These are phyloP conservation scores for Morphnarchus princeps DNA, from an alignment of 2,113 vertebrate species.

Conservation along the genomic window DNA sequence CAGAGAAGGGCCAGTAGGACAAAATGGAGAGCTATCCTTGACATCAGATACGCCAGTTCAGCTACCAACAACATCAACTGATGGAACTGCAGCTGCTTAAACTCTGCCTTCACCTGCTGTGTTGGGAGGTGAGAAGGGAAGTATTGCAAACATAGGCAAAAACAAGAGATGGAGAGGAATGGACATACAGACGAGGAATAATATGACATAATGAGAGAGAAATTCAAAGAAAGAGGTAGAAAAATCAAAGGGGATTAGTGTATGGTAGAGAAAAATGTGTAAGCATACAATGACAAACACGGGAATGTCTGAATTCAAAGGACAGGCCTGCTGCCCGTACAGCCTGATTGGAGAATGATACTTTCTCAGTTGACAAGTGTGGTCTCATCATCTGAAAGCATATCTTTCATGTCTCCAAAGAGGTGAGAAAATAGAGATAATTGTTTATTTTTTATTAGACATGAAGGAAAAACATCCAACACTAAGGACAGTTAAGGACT, in stretches of 20 bases:
- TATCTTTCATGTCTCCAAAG: not conserved
- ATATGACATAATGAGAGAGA: not conserved
- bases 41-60: not conserved
- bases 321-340: not conserved
- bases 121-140: not conserved
- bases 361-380: not conserved
- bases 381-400: not conserved
- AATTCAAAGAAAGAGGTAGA: not conserved
- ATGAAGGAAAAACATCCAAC: not conserved
- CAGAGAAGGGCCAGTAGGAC: conserved; percentile 7
- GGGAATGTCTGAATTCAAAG: not conserved
- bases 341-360: not conserved
- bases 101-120: not conserved
- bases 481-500: not conserved
- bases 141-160: not conserved
- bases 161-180: not conserved
- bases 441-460: not conserved
- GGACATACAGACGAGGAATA: not conserved
- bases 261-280: not conserved
- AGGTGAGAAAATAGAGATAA: not conserved
- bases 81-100: not conserved
- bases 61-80: not conserved
- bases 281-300: not conserved
- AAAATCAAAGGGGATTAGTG: not conserved
- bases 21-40: not conserved